These are phyloP conservation scores for Stenopsyche tienmushanensis DNA, from an alignment of 1,140 invertebrate species.

Conservation along the genomic window DNA sequence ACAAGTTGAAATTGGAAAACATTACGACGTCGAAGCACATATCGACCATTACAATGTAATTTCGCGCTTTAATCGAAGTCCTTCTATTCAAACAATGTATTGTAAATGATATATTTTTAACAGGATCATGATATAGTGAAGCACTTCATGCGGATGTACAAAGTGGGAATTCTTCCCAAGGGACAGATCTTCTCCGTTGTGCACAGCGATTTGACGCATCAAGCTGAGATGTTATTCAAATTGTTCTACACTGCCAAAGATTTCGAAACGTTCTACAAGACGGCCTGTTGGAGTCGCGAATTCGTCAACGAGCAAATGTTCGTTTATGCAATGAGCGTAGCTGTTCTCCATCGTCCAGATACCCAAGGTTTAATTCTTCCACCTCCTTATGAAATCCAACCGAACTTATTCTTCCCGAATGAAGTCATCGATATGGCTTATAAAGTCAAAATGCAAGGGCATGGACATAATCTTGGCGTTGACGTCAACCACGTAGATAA, in stretches of 20 bases:
- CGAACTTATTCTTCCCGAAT: conserved; percentile 62
- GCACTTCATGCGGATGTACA: conserved; percentile 45
- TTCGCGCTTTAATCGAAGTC: too few species aligned
- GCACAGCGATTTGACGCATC: conserved; percentile 55
- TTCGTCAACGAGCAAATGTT: conserved; percentile 66
- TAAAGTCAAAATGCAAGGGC: conserved; percentile 61
- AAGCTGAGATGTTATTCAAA: conserved; percentile 60
- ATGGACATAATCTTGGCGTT: conserved; percentile 50
- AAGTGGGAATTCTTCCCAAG: conserved; percentile 50
- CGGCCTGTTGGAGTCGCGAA: conserved; percentile 63
- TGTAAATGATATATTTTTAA: too few species aligned
- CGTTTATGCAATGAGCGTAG: conserved; percentile 60
- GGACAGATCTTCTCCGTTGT: conserved; percentile 56
- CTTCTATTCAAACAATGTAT: too few species aligned
- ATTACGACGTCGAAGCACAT: conserved; percentile 58
- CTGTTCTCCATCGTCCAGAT: conserved; percentile 62
- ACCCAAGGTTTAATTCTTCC: conserved; percentile 61
- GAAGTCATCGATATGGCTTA: conserved; percentile 63
- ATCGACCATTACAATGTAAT: conserved; percentile 51
- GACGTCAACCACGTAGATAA: conserved; percentile 53
- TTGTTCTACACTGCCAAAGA: conserved; percentile 64
- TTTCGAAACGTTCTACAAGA: conserved; percentile 65
- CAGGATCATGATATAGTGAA: too few species aligned
- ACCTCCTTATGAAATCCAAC: conserved; percentile 67
- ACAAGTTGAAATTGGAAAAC: conserved; percentile 54